These are phyloP conservation scores for Diachasmimorpha longicaudata DNA, from an alignment of 1,140 invertebrate genomes.

Conservation along the genomic window DNA sequence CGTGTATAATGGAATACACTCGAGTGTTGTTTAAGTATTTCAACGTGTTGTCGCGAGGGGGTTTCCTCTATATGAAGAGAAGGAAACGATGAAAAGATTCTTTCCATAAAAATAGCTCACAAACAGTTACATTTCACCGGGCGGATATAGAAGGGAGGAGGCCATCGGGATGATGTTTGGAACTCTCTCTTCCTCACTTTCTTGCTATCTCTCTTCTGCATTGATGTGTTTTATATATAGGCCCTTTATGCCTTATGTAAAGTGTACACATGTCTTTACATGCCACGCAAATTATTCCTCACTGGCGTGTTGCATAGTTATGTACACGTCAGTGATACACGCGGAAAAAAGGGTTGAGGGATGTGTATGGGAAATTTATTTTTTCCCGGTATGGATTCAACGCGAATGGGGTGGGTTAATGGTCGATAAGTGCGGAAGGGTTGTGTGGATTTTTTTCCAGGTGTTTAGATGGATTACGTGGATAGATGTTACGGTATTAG, in stretches of 20 bases:
- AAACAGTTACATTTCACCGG: slow-evolving; percentile 48
- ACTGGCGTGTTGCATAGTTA: background rate
- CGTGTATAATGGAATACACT: slow-evolving; percentile 52
- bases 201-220: background rate
- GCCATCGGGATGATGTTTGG: background rate
- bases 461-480: background rate
- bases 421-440: background rate
- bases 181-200: background rate
- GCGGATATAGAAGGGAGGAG: slow-evolving; percentile 1
- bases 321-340: background rate
- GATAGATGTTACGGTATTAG: background rate
- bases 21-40: slow-evolving; percentile 63
- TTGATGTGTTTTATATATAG: background rate
- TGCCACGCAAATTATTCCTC: slow-evolving; percentile 4
- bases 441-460: background rate
- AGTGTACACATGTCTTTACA: slow-evolving; percentile 2
- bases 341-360: background rate
- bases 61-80: slow-evolving; percentile 24
- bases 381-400: background rate
- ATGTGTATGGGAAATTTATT: background rate
- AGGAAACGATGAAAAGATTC: slow-evolving; percentile 7
- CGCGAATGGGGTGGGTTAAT: background rate
- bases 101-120: slow-evolving; percentile 59
- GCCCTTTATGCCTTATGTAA: background rate
- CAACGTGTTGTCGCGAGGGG: slow-evolving; percentile 49